Evolutionary conservation across 2,797 vertebrate species (phyloP).

Genomic region (Oceanodroma leucorhoa): DNA sequence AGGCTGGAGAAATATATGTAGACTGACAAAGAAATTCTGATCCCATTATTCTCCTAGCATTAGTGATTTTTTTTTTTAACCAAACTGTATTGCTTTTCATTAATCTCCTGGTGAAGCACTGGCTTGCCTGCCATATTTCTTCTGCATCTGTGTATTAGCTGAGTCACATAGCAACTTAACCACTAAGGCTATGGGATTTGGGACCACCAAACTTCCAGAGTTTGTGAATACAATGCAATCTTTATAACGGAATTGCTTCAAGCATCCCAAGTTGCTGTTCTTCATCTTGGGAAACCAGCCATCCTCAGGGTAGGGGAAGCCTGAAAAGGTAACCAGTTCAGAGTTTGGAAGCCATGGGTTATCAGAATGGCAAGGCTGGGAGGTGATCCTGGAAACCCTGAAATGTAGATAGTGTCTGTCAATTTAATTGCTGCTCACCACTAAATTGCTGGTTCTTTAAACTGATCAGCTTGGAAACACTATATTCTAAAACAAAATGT

Average conservation of each 20-base stretch:
- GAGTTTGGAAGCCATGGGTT: neutral
- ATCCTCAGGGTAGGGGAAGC: neutral
- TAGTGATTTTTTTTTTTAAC: neutral
- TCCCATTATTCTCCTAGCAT: neutral
- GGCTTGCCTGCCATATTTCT: neutral
- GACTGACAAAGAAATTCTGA: neutral
- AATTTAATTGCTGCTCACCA: neutral
- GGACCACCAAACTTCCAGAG: neutral
- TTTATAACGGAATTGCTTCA: neutral
- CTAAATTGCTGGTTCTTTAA: neutral
- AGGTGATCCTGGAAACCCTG: neutral
- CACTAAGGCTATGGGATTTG: neutral
- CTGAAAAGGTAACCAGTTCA: neutral
- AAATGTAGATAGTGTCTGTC: neutral
- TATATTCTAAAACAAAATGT: neutral
- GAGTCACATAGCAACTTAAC: neutral
- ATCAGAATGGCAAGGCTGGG: neutral
- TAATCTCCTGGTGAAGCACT: neutral
- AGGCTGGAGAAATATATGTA: neutral
- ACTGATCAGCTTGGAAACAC: neutral
- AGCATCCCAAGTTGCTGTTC: neutral
- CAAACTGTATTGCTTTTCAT: neutral
- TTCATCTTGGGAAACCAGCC: neutral
- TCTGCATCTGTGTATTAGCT: neutral
- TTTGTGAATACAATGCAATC: neutral